Evolutionary conservation across 2,888 invertebrate species (phyloP).

Genomic region (Charanyca ferruginea): DNA sequence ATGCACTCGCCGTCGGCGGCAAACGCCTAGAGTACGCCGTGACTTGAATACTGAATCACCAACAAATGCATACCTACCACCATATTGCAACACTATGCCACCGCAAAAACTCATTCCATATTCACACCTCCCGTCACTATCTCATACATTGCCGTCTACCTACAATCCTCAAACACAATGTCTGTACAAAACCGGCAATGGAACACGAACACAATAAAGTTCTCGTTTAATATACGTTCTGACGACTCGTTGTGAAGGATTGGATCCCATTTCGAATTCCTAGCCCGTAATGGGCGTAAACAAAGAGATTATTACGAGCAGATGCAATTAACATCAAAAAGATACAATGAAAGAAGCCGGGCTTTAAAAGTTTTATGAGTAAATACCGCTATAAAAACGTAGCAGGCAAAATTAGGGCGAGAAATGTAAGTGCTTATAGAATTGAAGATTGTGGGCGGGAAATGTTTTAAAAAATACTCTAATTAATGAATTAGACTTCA

Average conservation of each 20-base stretch:
- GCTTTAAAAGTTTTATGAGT: conserved; percentile 65
- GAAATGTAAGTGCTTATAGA: conserved; percentile 36
- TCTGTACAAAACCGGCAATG: conserved; percentile 26
- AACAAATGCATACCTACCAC: conserved; percentile 71
- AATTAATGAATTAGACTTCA: not conserved
- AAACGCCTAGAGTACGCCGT: conserved; percentile 78
- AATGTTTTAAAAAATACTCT: conserved; percentile 10
- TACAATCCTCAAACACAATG: fast-evolving
- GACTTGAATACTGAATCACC: conserved; percentile 78
- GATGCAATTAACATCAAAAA: conserved; percentile 69
- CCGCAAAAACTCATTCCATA: conserved; percentile 52
- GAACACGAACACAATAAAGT: not conserved
- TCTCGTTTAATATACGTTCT: not conserved
- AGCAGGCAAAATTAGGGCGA: conserved; percentile 43
- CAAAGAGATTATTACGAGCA: conserved; percentile 71
- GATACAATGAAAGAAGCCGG: conserved; percentile 61
- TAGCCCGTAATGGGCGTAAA: conserved; percentile 72
- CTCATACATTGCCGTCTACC: conserved; percentile 14
- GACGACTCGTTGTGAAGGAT: conserved; percentile 54
- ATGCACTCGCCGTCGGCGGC: conserved; percentile 76
- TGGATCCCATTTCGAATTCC: conserved; percentile 70
- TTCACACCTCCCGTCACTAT: conserved; percentile 29
- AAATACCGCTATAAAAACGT: conserved; percentile 59
- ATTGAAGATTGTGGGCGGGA: conserved; percentile 19
- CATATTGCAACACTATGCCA: conserved; percentile 58